Evolutionary conservation across 2,113 vertebrate genomes (phyloP).

Genomic region (Stigmatopora nigra): DNA sequence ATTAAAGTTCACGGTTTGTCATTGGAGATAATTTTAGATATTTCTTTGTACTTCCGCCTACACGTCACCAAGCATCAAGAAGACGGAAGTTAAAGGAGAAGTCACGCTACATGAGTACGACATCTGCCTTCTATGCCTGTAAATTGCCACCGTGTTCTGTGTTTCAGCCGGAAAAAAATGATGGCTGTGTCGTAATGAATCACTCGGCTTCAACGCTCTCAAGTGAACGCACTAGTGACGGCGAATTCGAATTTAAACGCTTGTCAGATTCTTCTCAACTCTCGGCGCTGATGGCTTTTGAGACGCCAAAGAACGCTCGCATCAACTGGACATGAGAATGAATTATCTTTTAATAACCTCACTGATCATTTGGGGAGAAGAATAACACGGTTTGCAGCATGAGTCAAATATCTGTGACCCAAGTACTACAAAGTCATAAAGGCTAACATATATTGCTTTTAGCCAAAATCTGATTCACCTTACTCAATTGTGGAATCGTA

Average conservation of each 20-base stretch:
- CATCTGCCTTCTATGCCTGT: slow-evolving; percentile 29
- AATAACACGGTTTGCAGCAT: not conserved
- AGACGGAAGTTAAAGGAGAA: slow-evolving; percentile 17
- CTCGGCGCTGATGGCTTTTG: not conserved
- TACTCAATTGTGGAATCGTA: not conserved
- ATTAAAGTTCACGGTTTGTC: too few species aligned
- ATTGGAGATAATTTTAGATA: too few species aligned
- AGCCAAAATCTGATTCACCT: not conserved
- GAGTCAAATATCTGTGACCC: not conserved
- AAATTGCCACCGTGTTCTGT: slow-evolving; percentile 19
- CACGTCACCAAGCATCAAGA: slow-evolving; percentile 26
- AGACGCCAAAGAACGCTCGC: not conserved
- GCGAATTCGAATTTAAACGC: slow-evolving; percentile 25
- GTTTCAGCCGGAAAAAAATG: slow-evolving; percentile 8
- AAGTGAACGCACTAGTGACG: slow-evolving; percentile 12
- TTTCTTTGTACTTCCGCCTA: not conserved
- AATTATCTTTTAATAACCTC: not conserved
- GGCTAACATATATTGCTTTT: not conserved
- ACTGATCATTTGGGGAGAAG: not conserved
- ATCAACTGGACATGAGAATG: not conserved
- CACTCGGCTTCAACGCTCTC: slow-evolving; percentile 2
- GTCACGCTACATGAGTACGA: slow-evolving; percentile 10
- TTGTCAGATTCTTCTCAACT: slow-evolving; percentile 16
- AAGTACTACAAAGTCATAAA: not conserved
- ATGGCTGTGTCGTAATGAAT: slow-evolving; percentile 27